phyloP scores from a whole-genome alignment of 2,888 invertebrate genomes.

The Liodrosophila aerea region DNA sequence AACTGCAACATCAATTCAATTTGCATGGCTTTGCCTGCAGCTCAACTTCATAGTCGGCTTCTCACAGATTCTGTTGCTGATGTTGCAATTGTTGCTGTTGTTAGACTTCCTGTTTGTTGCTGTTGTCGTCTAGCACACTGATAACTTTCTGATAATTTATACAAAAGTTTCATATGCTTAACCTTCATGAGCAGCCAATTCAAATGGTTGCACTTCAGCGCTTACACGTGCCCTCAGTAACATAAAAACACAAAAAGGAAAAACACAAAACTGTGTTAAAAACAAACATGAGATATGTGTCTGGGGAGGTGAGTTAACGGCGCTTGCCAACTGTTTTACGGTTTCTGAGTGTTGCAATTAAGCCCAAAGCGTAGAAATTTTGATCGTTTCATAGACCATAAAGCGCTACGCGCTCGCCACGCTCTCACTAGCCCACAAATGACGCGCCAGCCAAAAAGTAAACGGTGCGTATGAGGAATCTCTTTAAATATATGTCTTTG shows the following conservation, averaged over 20 bases:
- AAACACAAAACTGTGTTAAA: neutral
- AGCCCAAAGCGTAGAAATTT: conserved; percentile 71
- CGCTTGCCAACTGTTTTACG: conserved; percentile 71
- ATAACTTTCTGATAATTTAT: conserved; percentile 47
- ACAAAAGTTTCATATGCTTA: conserved; percentile 12
- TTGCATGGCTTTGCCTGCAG: conserved; percentile 67
- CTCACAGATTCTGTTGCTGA: conserved; percentile 5
- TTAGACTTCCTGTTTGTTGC: conserved; percentile 18
- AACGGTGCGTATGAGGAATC: conserved; percentile 73
- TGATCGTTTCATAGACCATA: conserved; percentile 72
- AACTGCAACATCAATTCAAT: conserved; percentile 72
- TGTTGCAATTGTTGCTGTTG: conserved; percentile 19
- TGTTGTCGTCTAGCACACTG: conserved; percentile 8
- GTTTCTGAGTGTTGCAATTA: conserved; percentile 62
- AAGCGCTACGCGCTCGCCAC: conserved; percentile 55
- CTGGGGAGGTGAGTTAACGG: conserved; percentile 55
- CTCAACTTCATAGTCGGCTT: conserved; percentile 14
- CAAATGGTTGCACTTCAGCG: conserved; percentile 46
- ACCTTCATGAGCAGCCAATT: conserved; percentile 33
- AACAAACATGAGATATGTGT: conserved; percentile 17
- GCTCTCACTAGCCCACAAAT: conserved; percentile 63
- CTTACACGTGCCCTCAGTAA: conserved; percentile 34
- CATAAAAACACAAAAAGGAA: conserved; percentile 14
- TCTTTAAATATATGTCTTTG: conserved; percentile 27
- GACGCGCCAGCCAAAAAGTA: conserved; percentile 35